Evolutionary conservation across 2,113 vertebrate species (phyloP), one percentile per base, ranked within the genome.

Genomic region (Setophaga petechia): DNA sequence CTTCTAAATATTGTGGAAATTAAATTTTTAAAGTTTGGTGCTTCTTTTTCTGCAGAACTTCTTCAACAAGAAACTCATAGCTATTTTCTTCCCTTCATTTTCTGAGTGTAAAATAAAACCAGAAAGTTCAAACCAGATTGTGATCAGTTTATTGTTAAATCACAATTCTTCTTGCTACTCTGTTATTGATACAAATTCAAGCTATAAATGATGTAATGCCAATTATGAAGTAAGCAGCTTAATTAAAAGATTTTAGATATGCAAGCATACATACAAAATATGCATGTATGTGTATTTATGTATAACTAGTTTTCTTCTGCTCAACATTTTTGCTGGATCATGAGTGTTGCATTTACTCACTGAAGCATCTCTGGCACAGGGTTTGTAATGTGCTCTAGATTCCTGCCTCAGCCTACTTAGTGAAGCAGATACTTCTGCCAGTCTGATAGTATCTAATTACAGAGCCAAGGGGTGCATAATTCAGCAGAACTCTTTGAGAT

Each of bases 361-460:
- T 44, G 75, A 72, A 88, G 20, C 28, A 47, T 58, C 63, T 54
- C 27, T 88, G 72, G 49, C 1, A 2, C 31, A 77, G 52, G 54
- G 51, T 85, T 91, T 86, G 35, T 39, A 83, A 66, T n/a, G 39
- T 15, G 22, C 39, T 93, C 72, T 94, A 55, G 61, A 77, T 63
- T 95, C 57, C 65, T 88, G 37, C 43, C 68, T 90, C 72, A 67
- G 57, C 44, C 5, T 2, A 35, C 78, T 71, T 37, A n/a, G 43
- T 8, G 25, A 84, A 93, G 61, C 54, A 88, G 93, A 90, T 94
- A 90, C 82, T 87, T 79, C 67, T 93, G 41, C 63, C 72, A 52
- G 51, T 47, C 85, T 72, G 82, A 78, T 57, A 68, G 72, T 59
- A 68, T 97, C 94, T 88, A 72, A 90, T 95, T 96, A 81, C 96